phyloP scores from a whole-genome alignment of 35 echinoderm and acorn worm species.

The Lytechinus variegatus region DNA sequence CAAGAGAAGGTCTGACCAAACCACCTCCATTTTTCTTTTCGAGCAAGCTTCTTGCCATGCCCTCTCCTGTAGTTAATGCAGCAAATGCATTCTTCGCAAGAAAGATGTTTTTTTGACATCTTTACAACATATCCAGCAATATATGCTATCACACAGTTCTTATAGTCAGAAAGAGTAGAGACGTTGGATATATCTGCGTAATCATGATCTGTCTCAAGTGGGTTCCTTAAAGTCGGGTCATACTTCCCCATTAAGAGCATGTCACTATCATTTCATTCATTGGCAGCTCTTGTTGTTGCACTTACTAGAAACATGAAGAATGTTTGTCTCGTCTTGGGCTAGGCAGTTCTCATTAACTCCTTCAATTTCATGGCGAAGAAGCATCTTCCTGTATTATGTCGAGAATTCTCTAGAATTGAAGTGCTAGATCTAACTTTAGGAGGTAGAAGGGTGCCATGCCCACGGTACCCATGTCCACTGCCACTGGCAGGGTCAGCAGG shows the following conservation, averaged over 20 bases:
- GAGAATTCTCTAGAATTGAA: slow-evolving; percentile 59
- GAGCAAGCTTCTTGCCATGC: not conserved
- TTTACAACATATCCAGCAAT: slow-evolving; percentile 66
- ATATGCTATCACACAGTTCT: slow-evolving; percentile 47
- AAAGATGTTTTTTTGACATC: slow-evolving; percentile 35
- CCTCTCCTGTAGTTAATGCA: slow-evolving; percentile 38
- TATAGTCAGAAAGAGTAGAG: slow-evolving; percentile 22
- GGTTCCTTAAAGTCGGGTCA: not conserved
- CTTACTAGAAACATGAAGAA: slow-evolving; percentile 19
- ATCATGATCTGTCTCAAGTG: slow-evolving; percentile 57
- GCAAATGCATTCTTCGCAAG: slow-evolving; percentile 46
- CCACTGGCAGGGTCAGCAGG: too few relatives aligned
- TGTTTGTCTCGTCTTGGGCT: slow-evolving; percentile 27
- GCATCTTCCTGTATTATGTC: slow-evolving; percentile 42
- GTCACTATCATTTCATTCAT: not conserved
- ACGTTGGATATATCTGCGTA: slow-evolving; percentile 63
- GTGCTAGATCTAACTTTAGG: too few relatives aligned
- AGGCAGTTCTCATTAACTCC: slow-evolving; percentile 34
- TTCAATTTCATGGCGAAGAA: slow-evolving; percentile 56
- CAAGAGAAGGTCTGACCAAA: slow-evolving; percentile 8
- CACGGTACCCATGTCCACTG: too few relatives aligned
- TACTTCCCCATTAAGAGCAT: slow-evolving; percentile 52
- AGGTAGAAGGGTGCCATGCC: too few relatives aligned
- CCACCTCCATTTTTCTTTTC: slow-evolving; percentile 55
- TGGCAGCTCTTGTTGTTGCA: not conserved